Percentiles rank a stretch among this genome's conserved stretches.
phyloP scores from a whole-genome alignment of 2,797 vertebrate genomes.

The Capromys pilorides region DNA sequence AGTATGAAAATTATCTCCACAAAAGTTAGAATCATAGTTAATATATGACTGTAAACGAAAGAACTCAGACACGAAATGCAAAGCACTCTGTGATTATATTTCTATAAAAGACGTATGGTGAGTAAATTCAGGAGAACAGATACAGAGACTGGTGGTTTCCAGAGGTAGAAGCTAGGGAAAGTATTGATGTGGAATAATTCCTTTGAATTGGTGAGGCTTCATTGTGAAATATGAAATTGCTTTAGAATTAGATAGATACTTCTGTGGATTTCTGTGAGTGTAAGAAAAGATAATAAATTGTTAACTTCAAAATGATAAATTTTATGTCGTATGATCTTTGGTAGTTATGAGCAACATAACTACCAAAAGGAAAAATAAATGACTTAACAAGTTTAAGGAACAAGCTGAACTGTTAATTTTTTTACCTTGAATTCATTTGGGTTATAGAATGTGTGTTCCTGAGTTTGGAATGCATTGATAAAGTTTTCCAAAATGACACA shows the following conservation, averaged over 20 bases:
- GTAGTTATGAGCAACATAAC: background rate
- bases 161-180: accelerated
- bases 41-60: background rate
- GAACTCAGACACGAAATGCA: background rate
- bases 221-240: background rate
- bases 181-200: accelerated
- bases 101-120: background rate
- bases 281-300: background rate
- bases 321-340: slow-evolving; percentile 33
- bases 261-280: background rate
- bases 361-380: background rate
- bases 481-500: slow-evolving; percentile 72
- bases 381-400: background rate
- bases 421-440: background rate
- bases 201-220: background rate
- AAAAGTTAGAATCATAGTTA: background rate
- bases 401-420: background rate
- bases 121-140: background rate
- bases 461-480: background rate
- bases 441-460: background rate
- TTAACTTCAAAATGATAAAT: background rate
- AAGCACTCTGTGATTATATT: background rate
- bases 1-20: background rate
- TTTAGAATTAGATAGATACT: background rate
- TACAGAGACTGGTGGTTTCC: background rate